Evolutionary conservation across 2,797 vertebrate species (phyloP).

Genomic region (Crocidura indochinensis): DNA sequence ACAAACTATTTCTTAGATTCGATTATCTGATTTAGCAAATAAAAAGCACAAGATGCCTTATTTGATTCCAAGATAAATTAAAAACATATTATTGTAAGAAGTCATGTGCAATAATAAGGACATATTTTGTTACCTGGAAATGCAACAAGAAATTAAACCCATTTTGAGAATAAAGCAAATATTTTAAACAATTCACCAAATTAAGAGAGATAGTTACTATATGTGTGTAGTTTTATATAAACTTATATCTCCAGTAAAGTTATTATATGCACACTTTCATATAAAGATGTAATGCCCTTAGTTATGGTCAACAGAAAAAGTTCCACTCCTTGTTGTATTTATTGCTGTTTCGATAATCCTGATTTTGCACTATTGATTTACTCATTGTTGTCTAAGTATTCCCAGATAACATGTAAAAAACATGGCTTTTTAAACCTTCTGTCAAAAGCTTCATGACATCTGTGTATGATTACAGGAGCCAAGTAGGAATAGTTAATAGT

Average conservation of each 20-base stretch:
- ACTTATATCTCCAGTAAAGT: not conserved
- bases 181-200: not conserved
- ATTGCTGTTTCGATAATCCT: conserved; percentile 1
- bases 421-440: not conserved
- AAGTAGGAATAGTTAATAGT: not conserved
- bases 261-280: not conserved
- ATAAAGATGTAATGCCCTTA: not conserved
- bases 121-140: not conserved
- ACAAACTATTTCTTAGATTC: not conserved
- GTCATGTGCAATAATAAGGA: not conserved
- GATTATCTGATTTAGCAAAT: conserved; percentile 26
- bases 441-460: not conserved
- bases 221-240: not conserved
- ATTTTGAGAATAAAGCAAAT: not conserved
- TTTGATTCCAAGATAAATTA: conserved; percentile 11
- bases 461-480: not conserved
- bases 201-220: not conserved
- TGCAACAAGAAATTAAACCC: not conserved
- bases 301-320: not conserved
- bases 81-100: no score
- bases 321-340: not conserved
- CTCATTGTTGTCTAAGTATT: not conserved
- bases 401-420: not conserved
- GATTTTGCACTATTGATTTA: not conserved
- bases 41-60: not conserved